Evolutionary conservation across 2,888 invertebrate species (phyloP), one percentile per base, ranked within the genome.

Genomic region (Urechis unicinctus): DNA sequence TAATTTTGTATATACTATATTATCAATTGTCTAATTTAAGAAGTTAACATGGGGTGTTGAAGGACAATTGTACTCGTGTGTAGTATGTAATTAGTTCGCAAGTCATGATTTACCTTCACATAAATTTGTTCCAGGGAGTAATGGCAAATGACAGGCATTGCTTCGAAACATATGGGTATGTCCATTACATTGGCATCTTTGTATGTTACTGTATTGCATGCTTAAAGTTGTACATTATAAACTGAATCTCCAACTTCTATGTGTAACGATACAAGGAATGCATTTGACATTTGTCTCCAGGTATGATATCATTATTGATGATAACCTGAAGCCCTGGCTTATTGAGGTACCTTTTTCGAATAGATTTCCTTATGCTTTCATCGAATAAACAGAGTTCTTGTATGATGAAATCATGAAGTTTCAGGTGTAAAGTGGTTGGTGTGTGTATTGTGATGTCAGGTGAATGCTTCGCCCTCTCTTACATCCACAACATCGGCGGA

Each of bases 281-380:
- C n/a, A n/a, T n/a, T n/a, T n/a, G n/a, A n/a, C n/a, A 28, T 45
- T 50, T 52, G 46, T 45, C 61, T 64, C 3, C 66, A 78, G 78
- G 43, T 95, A 91, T 74, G 95, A 95, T 72, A 93, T 95, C 52
- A 95, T 95, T 66, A 93, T 95, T 66, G 95, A 95, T 75, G 89
- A 92, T 72, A 87, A 88, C 69, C 79, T 95, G 30, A 95, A 95
- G 74, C 95, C 95, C 0, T 95, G 92, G 92, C 80, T 92, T 13
- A 88, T 92, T 52, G 92, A 92, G 81, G 86, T 86, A 70, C 46
- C 48, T 52, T 24, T 24, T 30, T 25, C n/a, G n/a, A n/a, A n/a
- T n/a, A n/a, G n/a, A n/a, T 36, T 36, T 13, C 17, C 36, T 36
- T 36, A 36, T 36, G 9, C 17, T 17, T 36, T 36, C 36, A 36